Conservation (phyloP, 2,797 vertebrate species). For the Brotula barbata region DNA sequence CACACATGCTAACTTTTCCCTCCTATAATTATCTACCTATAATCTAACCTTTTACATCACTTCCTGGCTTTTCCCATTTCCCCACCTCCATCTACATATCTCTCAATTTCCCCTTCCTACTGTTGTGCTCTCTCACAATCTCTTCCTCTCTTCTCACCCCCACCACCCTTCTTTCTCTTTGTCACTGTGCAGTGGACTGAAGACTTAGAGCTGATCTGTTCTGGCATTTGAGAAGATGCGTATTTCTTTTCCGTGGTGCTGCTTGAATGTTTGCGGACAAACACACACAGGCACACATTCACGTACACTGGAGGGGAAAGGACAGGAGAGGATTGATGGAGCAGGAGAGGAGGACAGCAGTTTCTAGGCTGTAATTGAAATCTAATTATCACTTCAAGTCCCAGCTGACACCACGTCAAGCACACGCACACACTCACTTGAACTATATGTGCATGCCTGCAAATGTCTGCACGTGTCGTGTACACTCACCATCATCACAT, state of each 20-base stretch:
- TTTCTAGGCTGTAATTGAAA: constrained; percentile 78
- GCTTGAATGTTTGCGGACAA: constrained; percentile 64
- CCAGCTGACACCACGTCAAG: constrained; percentile 66
- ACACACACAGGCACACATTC: too few species aligned
- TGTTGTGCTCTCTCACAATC: constrained; percentile 33
- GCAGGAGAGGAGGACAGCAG: constrained; percentile 61
- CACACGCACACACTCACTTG: constrained; percentile 18
- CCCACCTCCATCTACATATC: constrained; percentile 16
- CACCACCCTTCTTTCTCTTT: constrained; percentile 56
- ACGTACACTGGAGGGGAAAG: background rate
- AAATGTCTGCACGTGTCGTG: constrained; percentile 59
- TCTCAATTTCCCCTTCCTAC: constrained; percentile 31
- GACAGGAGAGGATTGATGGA: constrained; percentile 33
- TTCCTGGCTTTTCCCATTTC: constrained; percentile 36
- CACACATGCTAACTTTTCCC: background rate
- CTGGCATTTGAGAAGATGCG: constrained; percentile 75
- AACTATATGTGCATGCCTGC: constrained; percentile 34
- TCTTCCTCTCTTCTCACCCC: constrained; percentile 22
- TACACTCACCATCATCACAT: constrained; percentile 54
- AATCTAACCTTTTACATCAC: constrained; percentile 42
- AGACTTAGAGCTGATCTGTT: constrained; percentile 72
- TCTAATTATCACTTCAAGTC: constrained; percentile 80
- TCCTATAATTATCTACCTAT: constrained; percentile 25
- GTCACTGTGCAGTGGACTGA: constrained; percentile 74
- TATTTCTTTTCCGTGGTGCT: constrained; percentile 65